Conservation (phyloP, 2,113 vertebrate species). For the Mesitornis unicolor region DNA sequence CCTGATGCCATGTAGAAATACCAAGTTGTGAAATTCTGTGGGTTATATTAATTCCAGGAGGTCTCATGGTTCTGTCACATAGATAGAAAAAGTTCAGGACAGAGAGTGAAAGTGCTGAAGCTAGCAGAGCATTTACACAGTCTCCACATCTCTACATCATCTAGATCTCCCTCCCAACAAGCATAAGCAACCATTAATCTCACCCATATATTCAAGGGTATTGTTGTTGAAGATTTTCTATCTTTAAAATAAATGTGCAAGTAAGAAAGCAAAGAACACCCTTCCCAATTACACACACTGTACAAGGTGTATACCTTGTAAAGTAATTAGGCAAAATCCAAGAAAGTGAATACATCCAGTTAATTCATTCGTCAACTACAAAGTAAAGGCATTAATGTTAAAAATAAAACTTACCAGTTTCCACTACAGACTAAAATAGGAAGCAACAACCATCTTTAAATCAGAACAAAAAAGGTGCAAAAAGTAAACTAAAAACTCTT, state of each 20-base stretch:
- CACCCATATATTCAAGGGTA: neutral
- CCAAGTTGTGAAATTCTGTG: neutral
- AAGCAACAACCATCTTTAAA: neutral
- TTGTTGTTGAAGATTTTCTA: neutral
- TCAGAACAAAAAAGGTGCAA: neutral
- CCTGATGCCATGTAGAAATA: neutral
- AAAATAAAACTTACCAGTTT: neutral
- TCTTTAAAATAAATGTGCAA: neutral
- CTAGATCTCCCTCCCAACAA: neutral
- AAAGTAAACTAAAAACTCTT: neutral
- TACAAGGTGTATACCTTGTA: neutral
- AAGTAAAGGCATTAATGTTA: neutral
- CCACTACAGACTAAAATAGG: neutral
- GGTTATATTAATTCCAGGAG: neutral
- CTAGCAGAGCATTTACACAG: neutral
- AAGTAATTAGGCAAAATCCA: neutral
- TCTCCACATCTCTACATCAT: neutral
- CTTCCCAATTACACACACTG: neutral
- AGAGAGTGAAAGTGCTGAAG: neutral
- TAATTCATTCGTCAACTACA: neutral
- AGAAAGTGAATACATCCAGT: neutral
- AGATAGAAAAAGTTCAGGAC: neutral
- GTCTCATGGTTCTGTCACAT: neutral
- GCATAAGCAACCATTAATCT: neutral
- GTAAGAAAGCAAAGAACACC: neutral